phyloP scores from a whole-genome alignment of 2,888 invertebrate genomes.

The Amphipyra tragopoginis region DNA sequence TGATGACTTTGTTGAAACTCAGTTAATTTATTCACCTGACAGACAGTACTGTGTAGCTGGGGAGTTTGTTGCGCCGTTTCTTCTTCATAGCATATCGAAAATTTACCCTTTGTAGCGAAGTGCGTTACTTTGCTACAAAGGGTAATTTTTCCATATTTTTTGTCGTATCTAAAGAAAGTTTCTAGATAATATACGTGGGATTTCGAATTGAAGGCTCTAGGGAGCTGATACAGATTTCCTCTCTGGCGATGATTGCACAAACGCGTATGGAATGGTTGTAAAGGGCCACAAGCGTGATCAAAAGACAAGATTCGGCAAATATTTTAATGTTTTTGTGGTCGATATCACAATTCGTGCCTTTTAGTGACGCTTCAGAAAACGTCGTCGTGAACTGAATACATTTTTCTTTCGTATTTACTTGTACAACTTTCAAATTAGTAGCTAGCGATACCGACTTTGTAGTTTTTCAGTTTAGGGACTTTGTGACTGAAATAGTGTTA shows the following conservation, averaged over 20 bases:
- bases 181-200: constrained; percentile 61
- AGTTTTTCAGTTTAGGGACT: neutral
- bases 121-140: constrained; percentile 55
- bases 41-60: too few species aligned
- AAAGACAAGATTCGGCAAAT: constrained; percentile 67
- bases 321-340: constrained; percentile 69
- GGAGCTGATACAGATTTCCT: constrained; percentile 70
- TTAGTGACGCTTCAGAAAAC: constrained; percentile 60
- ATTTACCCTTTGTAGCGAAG: too few species aligned
- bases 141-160: constrained; percentile 68
- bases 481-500: too few species aligned
- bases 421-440: constrained; percentile 5
- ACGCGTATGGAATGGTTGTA: constrained; percentile 70
- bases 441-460: neutral
- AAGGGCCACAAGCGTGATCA: constrained; percentile 67
- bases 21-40: too few species aligned
- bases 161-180: constrained; percentile 58
- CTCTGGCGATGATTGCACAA: constrained; percentile 74
- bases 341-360: constrained; percentile 64
- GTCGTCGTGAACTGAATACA: constrained; percentile 60
- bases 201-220: constrained; percentile 49
- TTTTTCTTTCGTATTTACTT: constrained; percentile 25
- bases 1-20: too few species aligned
- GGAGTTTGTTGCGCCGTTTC: too few species aligned
- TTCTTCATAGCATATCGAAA: too few species aligned